A percentile compares a stretch with the other conserved stretches of the same genome.
Conservation (phyloP, 2,113 vertebrate species). For the Vulpes ferrilata region DNA sequence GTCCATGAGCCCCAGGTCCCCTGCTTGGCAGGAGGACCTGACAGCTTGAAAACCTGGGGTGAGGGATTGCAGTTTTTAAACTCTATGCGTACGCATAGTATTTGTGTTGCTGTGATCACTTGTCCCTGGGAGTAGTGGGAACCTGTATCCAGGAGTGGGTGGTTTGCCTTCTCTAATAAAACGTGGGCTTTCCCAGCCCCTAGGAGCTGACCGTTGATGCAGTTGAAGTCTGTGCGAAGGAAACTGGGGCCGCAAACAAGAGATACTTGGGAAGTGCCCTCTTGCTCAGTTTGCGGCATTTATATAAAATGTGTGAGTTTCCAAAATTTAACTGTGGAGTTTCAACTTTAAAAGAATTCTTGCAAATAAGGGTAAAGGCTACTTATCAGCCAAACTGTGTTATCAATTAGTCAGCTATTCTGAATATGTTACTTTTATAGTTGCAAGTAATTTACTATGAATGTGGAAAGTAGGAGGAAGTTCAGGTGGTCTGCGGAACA, state of each 20-base stretch:
- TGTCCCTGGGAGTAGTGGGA: not conserved
- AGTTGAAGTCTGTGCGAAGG: not conserved
- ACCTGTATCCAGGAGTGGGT: not conserved
- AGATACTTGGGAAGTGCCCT: not conserved
- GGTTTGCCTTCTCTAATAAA: not conserved
- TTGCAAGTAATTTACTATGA: not conserved
- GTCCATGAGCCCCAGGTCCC: not conserved
- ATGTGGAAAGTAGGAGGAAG: not conserved
- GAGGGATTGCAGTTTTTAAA: not conserved
- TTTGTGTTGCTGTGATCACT: rapidly evolving
- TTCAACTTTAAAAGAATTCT: not conserved
- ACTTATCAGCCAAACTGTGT: not conserved
- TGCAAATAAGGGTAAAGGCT: not conserved
- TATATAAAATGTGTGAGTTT: not conserved
- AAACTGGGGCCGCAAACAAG: not conserved
- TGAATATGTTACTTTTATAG: not conserved
- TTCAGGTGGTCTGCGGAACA: rapidly evolving
- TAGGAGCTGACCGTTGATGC: not conserved
- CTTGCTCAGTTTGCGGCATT: not conserved
- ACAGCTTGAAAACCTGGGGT: not conserved
- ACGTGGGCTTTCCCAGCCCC: not conserved
- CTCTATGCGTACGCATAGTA: rapidly evolving
- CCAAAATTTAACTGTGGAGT: not conserved
- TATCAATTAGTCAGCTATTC: not conserved
- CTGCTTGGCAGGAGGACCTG: not conserved